Conservation (phyloP, 2,113 vertebrate genomes). For the Thamnaconus septentrionalis region DNA sequence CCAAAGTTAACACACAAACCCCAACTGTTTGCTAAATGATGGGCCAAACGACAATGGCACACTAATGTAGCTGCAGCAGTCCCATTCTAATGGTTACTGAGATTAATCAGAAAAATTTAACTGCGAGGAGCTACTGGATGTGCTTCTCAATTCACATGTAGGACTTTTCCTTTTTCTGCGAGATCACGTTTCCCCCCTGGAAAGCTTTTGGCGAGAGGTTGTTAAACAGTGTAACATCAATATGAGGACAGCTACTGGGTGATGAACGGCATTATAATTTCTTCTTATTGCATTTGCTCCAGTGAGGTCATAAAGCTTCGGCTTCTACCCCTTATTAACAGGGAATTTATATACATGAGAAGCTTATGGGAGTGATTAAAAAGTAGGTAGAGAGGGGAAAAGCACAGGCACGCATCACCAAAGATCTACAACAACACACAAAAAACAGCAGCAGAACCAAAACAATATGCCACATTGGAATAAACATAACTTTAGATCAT, state of each 20-base stretch:
- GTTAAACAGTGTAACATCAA: conserved; percentile 1
- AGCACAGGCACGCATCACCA: conserved; percentile 9
- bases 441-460: neutral
- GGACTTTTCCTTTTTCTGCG: neutral
- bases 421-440: conserved; percentile 7
- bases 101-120: no score
- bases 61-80: no score
- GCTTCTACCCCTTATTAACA: conserved; percentile 12
- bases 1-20: no score
- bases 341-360: conserved; percentile 7
- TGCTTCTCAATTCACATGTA: neutral
- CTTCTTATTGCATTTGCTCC: conserved; percentile 8
- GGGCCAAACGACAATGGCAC: no score
- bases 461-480: conserved; percentile 6
- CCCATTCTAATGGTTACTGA: no score
- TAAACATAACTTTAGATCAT: conserved; percentile 12
- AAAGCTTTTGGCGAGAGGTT: neutral
- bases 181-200: neutral
- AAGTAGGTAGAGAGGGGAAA: neutral
- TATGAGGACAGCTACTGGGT: conserved; percentile 1
- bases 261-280: neutral
- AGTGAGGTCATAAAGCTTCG: conserved; percentile 13
- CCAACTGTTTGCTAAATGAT: no score
- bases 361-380: conserved; percentile 7
- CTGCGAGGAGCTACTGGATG: no score